Evolutionary conservation across 2,888 invertebrate species (phyloP).

Genomic region (Pristionchus exspectatus): DNA sequence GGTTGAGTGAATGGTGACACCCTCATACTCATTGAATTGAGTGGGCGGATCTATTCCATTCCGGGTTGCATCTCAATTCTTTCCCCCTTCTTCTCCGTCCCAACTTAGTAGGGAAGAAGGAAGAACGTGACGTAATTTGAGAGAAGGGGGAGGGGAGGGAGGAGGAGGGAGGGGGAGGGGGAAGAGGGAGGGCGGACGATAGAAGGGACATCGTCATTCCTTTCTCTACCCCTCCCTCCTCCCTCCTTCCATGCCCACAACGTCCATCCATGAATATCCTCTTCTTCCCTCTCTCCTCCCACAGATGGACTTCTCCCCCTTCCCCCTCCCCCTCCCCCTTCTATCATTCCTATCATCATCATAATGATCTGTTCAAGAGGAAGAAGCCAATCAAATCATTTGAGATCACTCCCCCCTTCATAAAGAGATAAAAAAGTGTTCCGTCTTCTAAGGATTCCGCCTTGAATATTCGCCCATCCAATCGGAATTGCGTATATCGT

Average conservation of each 20-base stretch:
- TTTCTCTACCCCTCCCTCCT: neutral
- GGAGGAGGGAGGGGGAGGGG: constrained; percentile 27
- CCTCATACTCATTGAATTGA: neutral
- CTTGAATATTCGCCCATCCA: no score
- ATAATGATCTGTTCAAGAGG: neutral
- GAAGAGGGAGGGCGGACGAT: constrained; percentile 59
- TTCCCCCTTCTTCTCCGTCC: neutral
- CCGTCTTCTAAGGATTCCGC: no score
- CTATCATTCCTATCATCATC: neutral
- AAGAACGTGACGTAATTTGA: constrained; percentile 24
- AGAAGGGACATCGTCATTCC: constrained; percentile 44
- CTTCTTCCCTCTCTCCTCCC: neutral
- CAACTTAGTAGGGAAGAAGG: constrained; percentile 21
- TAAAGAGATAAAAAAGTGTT: no score
- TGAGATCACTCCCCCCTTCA: no score
- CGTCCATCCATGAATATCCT: constrained; percentile 23
- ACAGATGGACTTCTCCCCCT: constrained; percentile 55
- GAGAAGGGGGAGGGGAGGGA: neutral
- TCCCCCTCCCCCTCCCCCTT: constrained; percentile 42
- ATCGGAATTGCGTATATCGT: no score
- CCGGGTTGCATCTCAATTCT: constrained; percentile 13
- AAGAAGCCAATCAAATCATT: no score
- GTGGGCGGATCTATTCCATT: neutral
- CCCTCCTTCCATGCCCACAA: neutral
- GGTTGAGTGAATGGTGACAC: neutral